Conservation (phyloP, 2,797 vertebrate species). For the Simalia tracyae region DNA sequence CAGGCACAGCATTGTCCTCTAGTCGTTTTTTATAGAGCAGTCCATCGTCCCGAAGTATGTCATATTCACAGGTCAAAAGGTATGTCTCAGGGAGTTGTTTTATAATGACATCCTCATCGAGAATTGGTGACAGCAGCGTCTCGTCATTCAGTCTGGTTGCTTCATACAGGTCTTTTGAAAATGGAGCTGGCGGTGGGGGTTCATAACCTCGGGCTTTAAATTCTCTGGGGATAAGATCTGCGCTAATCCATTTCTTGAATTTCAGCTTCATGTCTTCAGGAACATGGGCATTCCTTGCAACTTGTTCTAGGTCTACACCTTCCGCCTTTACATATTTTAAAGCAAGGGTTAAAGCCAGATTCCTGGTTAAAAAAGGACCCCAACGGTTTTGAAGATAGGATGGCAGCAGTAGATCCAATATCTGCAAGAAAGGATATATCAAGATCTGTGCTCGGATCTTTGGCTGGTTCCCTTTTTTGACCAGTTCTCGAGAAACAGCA, state of each 20-base stretch:
- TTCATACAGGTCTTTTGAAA: slow-evolving; percentile 69
- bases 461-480: slow-evolving; percentile 71
- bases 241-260: slow-evolving; percentile 77
- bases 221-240: slow-evolving; percentile 76
- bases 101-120: slow-evolving; percentile 78
- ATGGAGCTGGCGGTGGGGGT: not conserved
- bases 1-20: slow-evolving; percentile 70
- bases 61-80: slow-evolving; percentile 84
- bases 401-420: slow-evolving; percentile 81
- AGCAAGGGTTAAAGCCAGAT: slow-evolving; percentile 64
- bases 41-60: slow-evolving; percentile 82
- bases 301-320: slow-evolving; percentile 25
- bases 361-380: slow-evolving; percentile 75
- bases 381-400: slow-evolving; percentile 82
- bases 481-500: slow-evolving; percentile 73
- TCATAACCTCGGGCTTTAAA: slow-evolving; percentile 72
- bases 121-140: slow-evolving; percentile 72
- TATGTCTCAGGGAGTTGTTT: slow-evolving; percentile 75
- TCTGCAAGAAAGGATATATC: slow-evolving; percentile 80
- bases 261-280: slow-evolving; percentile 70
- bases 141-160: slow-evolving; percentile 47
- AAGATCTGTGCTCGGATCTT: slow-evolving; percentile 83
- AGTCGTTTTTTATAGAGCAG: slow-evolving; percentile 72
- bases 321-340: slow-evolving; percentile 73
- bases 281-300: slow-evolving; percentile 73